Base-by-base conservation (phyloP, 1,140 invertebrate species). In the Drosophila pruinosa region DNA sequence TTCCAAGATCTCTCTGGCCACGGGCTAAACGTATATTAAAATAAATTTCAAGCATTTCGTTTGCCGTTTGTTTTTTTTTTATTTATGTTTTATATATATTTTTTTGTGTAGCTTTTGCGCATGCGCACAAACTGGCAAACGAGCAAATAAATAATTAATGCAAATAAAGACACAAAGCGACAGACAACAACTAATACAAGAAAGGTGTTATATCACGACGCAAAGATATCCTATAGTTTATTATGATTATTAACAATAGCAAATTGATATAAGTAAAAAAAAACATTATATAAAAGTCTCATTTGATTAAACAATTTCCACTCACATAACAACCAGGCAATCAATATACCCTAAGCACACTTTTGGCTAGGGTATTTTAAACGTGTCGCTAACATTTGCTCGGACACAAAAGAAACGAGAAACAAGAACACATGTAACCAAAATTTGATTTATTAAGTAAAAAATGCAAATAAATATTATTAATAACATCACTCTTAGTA, bases 131-230 rank as follows among this genome's bases (percentile, higher is more conserved):
- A 75, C 82, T 82, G 74, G 65, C 78, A 86, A 86, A 86, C 78
- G 82, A 82, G 78, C 82, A 88, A 88, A 88, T 88, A 88, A 88
- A 82, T 88, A 88, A 88, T 88, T 82, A 88, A 88, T 88, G 82
- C 82, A 88, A 88, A 89, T 82, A 88, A 88, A 82, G 71, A 69
- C 65, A 77, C 59, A 73, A 67, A 88, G 61, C 57, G 54, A 58
- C 63, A 48, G 53, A 70, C 26, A 57, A 22, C 24, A 57, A 65
- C 56, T 39, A 65, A 59, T 5, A 58, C 38, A 28, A 48, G 50
- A 17, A 52, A 22, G 10, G 4, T 4, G n/a, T 34, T 3, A 48
- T 14, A 1, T 15, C 62, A 7, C 31, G 26, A 68, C 64, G 21
- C 0, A 3, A 2, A 12, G 3, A 48, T 64, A 50, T 41, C 31